Conservation (phyloP, 2,797 vertebrate species). For the Micropoecilia bifurca region DNA sequence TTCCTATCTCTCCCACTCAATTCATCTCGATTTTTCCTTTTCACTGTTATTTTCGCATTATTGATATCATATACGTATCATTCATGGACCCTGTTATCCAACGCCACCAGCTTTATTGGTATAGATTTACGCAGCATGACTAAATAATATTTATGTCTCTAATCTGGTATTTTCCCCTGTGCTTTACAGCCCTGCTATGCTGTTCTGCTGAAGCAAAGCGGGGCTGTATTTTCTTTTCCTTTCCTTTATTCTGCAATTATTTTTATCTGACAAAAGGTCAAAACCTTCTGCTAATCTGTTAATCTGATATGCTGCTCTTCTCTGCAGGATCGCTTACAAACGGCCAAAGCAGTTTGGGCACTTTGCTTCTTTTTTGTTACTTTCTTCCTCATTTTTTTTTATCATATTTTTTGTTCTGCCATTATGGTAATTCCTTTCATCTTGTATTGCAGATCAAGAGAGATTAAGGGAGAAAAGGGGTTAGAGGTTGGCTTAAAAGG, state of each 20-base stretch:
- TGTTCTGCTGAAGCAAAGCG: slow-evolving; percentile 15
- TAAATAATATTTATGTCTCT: slow-evolving; percentile 55
- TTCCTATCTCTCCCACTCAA: slow-evolving; percentile 37
- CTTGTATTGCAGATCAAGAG: slow-evolving; percentile 9
- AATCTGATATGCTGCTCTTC: slow-evolving; percentile 49
- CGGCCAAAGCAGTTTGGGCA: slow-evolving; percentile 47
- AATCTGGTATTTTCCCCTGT: slow-evolving; percentile 41
- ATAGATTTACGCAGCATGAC: slow-evolving; percentile 52
- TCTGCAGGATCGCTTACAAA: slow-evolving; percentile 41
- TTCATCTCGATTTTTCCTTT: slow-evolving; percentile 20
- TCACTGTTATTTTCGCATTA: slow-evolving; percentile 53
- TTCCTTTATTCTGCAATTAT: slow-evolving; percentile 25
- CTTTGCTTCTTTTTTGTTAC: background rate
- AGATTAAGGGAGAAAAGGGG: slow-evolving; percentile 34
- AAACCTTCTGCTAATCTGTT: slow-evolving; percentile 56
- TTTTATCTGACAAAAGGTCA: slow-evolving; percentile 37
- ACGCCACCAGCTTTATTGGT: slow-evolving; percentile 43
- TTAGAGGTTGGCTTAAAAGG: slow-evolving; percentile 30
- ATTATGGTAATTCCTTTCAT: slow-evolving; percentile 13
- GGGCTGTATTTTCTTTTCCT: slow-evolving; percentile 19
- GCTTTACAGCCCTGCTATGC: background rate
- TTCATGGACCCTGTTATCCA: slow-evolving; percentile 45
- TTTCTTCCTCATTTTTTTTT: background rate
- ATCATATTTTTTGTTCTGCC: background rate
- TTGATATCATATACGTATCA: slow-evolving; percentile 50